Base-by-base conservation (phyloP, 1,140 invertebrate species). In the Galleria mellonella region DNA sequence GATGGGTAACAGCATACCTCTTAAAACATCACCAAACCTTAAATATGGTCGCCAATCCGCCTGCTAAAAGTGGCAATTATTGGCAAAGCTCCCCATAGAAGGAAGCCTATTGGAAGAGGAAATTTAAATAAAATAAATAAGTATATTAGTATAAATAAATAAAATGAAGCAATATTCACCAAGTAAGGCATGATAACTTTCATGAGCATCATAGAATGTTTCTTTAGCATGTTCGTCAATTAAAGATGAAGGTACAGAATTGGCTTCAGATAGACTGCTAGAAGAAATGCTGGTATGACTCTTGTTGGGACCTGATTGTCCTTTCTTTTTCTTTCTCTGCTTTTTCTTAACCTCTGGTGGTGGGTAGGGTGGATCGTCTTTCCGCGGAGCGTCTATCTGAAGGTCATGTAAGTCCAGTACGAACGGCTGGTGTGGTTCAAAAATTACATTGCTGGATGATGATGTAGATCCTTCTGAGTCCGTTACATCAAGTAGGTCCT, bases 191-290 rank as follows among this genome's bases (percentile, higher is more conserved):
- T 76, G 65, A 37, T 57, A 72, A 46, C 72, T 79, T 46, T 68
- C 75, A 40, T 52, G 62, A 4, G 75, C 75, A 52, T 79, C 75
- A 51, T 63, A 79, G 32, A 72, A 79, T 28, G 76, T 55, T 41
- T 79, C 75, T 43, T 65, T 69, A n/a, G 36, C 35, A 5, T 32
- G 14, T 0, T 55, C 55, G n/a, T 62, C 48, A n/a, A 47, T 32
- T 6, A 42, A 15, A 28, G 47, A 37, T 5, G 53, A 53, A 5
- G 47, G 32, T 6, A 52, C 23, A 5, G 51, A 51, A 9, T 17
- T 33, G 17, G 17, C 6, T 8, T 62, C 70, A 6, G 71, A 65
- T 9, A 43, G 10, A 10, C 15, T 63, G 14, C 62, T 63, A 1
- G 63, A 55, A 8, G 59, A 56, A 0, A 40, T 31, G 42, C 54